A percentile compares a stretch with the other conserved stretches of the same genome.
Evolutionary conservation across 2,113 vertebrate species (phyloP).

Genomic region (Malurus alboscapulatus): DNA sequence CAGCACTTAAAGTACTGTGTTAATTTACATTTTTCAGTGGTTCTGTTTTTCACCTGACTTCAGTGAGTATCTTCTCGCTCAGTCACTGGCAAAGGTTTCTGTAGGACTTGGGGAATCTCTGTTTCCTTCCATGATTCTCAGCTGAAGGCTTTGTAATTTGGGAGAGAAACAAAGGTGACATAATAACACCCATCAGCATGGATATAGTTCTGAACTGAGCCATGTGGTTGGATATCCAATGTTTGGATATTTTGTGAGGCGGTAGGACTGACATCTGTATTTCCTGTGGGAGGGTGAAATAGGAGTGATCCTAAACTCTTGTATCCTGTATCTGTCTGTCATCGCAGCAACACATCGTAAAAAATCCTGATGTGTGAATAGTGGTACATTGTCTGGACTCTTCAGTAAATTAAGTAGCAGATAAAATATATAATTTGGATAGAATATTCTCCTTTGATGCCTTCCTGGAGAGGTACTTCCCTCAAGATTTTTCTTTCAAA

Average conservation of each 20-base stretch:
- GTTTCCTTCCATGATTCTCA: background rate
- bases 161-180: accelerated
- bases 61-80: background rate
- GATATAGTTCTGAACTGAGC: background rate
- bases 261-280: background rate
- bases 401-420: constrained; percentile 14
- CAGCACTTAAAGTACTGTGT: background rate
- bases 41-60: background rate
- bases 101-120: background rate
- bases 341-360: background rate
- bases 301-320: background rate
- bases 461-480: background rate
- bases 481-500: background rate
- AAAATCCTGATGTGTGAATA: background rate
- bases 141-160: background rate
- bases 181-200: background rate
- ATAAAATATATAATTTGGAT: constrained; percentile 18
- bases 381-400: background rate
- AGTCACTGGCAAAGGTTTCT: background rate
- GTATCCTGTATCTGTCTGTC: background rate
- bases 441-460: background rate
- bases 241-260: background rate
- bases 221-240: background rate
- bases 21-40: background rate
- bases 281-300: background rate